A percentile compares a stretch with the other conserved stretches of the same genome.
These are phyloP conservation scores for Ypsolopha scabrella DNA, from an alignment of 2,888 invertebrate genomes.

Conservation along the genomic window DNA sequence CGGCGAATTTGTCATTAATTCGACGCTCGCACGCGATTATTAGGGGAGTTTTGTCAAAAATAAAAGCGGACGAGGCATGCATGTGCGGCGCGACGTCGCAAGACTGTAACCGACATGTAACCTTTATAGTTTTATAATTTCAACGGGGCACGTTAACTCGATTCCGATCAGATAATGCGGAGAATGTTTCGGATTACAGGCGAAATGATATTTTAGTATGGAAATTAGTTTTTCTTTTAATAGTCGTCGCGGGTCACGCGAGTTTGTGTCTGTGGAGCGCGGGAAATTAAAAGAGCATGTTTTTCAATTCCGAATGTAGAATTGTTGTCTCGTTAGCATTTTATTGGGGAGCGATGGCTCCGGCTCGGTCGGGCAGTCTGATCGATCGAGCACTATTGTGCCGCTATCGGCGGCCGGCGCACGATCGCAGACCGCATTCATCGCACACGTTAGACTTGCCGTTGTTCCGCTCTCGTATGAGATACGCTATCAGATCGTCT, in stretches of 20 bases:
- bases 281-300: slow-evolving; percentile 38
- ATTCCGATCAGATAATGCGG: slow-evolving; percentile 57
- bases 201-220: slow-evolving; percentile 58
- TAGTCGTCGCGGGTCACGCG: slow-evolving; percentile 53
- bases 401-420: neutral
- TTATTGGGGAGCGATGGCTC: slow-evolving; percentile 13
- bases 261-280: slow-evolving; percentile 16
- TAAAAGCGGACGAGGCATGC: slow-evolving; percentile 41
- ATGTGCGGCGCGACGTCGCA: slow-evolving; percentile 56
- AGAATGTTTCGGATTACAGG: slow-evolving; percentile 32
- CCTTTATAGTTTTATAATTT: slow-evolving; percentile 63
- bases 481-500: slow-evolving; percentile 64
- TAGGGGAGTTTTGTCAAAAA: slow-evolving; percentile 56
- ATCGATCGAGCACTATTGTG: neutral
- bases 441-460: slow-evolving; percentile 53
- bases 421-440: slow-evolving; percentile 29
- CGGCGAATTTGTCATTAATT: slow-evolving; percentile 62
- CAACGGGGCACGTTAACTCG: slow-evolving; percentile 57
- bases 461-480: slow-evolving; percentile 38
- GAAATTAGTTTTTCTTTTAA: slow-evolving; percentile 66
- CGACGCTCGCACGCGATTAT: slow-evolving; percentile 60
- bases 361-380: neutral
- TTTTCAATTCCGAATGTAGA: slow-evolving; percentile 28
- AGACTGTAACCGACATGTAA: slow-evolving; percentile 21
- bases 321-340: slow-evolving; percentile 35